These are phyloP conservation scores for Cistogaster globosa DNA, from an alignment of 2,888 invertebrate genomes.

Conservation along the genomic window DNA sequence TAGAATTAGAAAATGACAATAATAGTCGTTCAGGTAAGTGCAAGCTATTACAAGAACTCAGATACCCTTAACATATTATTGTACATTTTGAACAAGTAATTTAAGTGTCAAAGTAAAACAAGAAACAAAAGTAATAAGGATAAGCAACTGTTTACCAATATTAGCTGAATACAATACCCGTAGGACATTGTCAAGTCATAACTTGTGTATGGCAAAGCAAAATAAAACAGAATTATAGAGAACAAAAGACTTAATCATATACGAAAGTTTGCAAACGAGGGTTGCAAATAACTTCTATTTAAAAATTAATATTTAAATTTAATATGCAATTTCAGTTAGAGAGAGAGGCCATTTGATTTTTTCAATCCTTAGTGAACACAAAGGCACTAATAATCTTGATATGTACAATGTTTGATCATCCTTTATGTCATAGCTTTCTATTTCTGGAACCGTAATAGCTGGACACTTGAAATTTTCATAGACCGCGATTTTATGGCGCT, in stretches of 20 bases:
- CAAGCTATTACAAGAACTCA: constrained; percentile 30
- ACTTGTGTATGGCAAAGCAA: constrained; percentile 56
- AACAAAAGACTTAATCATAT: constrained; percentile 39
- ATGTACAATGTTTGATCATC: no score
- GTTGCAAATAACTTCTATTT: neutral
- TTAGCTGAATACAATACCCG: constrained; percentile 70
- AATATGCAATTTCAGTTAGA: no score
- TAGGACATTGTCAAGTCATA: constrained; percentile 69
- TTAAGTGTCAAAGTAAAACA: neutral
- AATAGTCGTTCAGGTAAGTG: constrained; percentile 54
- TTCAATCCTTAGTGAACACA: no score
- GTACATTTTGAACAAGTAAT: constrained; percentile 21
- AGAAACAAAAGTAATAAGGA: constrained; percentile 29
- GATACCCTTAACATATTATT: constrained; percentile 32
- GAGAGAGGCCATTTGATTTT: no score
- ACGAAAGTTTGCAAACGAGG: constrained; percentile 13
- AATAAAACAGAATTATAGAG: constrained; percentile 23
- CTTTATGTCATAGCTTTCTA: no score
- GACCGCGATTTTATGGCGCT: no score
- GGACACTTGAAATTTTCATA: no score
- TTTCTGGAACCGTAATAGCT: no score
- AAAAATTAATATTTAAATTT: neutral
- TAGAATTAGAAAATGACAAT: constrained; percentile 54
- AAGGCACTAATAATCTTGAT: no score
- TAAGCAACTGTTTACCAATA: constrained; percentile 42